Base-by-base conservation (phyloP, 2,888 invertebrate genomes). In the Uropetala carovei region DNA sequence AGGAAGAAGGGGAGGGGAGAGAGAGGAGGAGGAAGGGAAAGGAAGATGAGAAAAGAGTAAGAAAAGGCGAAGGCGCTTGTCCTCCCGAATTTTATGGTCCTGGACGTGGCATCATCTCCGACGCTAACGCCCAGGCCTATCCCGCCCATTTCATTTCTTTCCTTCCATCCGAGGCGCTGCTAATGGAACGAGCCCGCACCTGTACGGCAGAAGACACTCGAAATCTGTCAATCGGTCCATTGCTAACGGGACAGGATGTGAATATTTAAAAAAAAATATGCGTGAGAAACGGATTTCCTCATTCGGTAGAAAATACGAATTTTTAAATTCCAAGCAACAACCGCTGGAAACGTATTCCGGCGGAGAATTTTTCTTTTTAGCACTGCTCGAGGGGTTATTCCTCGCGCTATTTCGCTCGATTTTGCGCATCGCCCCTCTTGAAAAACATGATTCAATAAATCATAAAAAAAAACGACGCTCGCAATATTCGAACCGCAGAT, bases 21-120 rank as follows among this genome's bases (percentile, higher is more conserved):
- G 30, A 27, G 7, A 30, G 5, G 18, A 11, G 7, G 16, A 13
- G 43, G 30, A 5, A 5, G 43, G 43, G 5, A 43, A 43, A 5
- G 30, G 82, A 82, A 43, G 1, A 58, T 85, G 60, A 86, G 22
- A 60, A 30, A 27, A 60, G 30, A 22, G 86, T 14, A 27, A 16
- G 27, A 58, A 86, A 10, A 30, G 43, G 18, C 82, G 2, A 27
- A 59, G 30, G n/a, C 14, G 22, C 86, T 30, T n/a, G 30, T 86
- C 85, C 59, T 85, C 27, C 58, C 60, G 60, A 86, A 86, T 86
- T 60, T 60, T 60, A 86, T 16, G 86, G 59, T 60, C 86, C 60
- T 22, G 60, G 59, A 43, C 56, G 27, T 5, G 16, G 85, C 85
- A 58, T 10, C 59, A 43, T 11, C 85, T 85, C 85, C 22, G 27